A percentile compares a stretch with the other conserved stretches of the same genome.
Evolutionary conservation across 2,113 vertebrate species (phyloP).

Genomic region (Lamprologus sp.): DNA sequence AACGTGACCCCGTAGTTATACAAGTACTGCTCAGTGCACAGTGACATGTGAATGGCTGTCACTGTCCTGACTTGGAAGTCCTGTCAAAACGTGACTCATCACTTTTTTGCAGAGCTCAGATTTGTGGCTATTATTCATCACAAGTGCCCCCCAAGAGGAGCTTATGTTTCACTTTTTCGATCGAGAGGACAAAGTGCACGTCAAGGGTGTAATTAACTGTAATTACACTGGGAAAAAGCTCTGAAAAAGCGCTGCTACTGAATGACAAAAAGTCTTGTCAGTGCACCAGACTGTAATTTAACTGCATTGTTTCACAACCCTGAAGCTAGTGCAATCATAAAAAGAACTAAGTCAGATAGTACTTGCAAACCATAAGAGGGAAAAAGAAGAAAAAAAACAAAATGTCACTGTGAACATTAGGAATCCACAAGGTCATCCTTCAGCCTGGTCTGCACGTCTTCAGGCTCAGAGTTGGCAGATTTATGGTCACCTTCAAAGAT

Average conservation of each 20-base stretch:
- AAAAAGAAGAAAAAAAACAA: background rate
- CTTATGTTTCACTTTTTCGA: slow-evolving; percentile 27
- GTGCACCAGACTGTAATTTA: background rate
- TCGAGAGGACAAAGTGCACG: slow-evolving; percentile 42
- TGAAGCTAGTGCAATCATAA: background rate
- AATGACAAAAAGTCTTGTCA: background rate
- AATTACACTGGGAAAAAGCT: slow-evolving; percentile 26
- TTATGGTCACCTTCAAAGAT: slow-evolving; percentile 43
- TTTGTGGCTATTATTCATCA: slow-evolving; percentile 11
- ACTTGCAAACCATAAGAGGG: background rate
- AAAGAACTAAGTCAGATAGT: background rate
- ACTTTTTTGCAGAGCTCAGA: background rate
- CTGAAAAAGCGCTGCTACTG: background rate
- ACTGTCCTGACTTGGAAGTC: background rate
- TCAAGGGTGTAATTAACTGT: slow-evolving; percentile 35
- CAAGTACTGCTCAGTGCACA: background rate
- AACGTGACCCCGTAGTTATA: background rate
- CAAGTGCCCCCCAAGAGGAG: background rate
- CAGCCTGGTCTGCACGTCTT: background rate
- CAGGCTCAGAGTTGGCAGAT: slow-evolving; percentile 23
- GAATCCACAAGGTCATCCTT: slow-evolving; percentile 13
- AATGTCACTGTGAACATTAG: background rate
- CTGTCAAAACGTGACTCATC: slow-evolving; percentile 30
- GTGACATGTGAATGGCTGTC: slow-evolving; percentile 11
- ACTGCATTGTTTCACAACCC: background rate